Evolutionary conservation across 2,113 vertebrate genomes (phyloP).

Genomic region (Synodontis membranacea): DNA sequence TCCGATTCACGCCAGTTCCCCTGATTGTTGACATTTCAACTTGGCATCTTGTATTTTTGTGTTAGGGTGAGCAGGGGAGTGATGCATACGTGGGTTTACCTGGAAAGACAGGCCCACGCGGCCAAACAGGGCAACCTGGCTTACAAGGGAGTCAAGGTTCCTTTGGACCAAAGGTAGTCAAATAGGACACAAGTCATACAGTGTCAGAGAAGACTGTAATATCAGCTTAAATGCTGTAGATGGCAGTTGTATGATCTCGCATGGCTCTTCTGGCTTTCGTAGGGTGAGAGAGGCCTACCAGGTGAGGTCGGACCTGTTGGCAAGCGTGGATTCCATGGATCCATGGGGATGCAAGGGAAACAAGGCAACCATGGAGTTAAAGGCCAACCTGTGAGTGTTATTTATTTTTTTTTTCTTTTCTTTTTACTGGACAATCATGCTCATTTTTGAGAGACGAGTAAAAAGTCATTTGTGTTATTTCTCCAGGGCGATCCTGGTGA

Average conservation of each 20-base stretch:
- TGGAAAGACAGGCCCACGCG: slow-evolving; percentile 80
- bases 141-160: slow-evolving; percentile 89
- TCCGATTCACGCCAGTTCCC: background rate
- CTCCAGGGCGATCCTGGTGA: slow-evolving; percentile 84
- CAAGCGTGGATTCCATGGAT: slow-evolving; percentile 81
- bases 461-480: background rate
- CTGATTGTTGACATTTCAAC: background rate
- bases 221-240: background rate
- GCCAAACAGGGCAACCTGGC: slow-evolving; percentile 80
- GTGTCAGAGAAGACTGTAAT: background rate
- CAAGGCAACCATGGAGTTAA: slow-evolving; percentile 82
- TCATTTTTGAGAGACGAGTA: background rate
- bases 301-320: slow-evolving; percentile 84
- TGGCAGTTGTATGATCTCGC: background rate
- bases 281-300: slow-evolving; percentile 87
- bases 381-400: slow-evolving; percentile 85
- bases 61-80: slow-evolving; percentile 89
- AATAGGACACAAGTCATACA: background rate
- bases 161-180: slow-evolving; percentile 85
- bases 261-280: slow-evolving; percentile 36
- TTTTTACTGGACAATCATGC: background rate
- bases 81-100: slow-evolving; percentile 81
- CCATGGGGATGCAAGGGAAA: slow-evolving; percentile 81
- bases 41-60: slow-evolving; percentile 17
- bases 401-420: background rate